These are phyloP conservation scores for Elanus axillaris DNA, from an alignment of 2,113 vertebrate species.

Conservation along the genomic window DNA sequence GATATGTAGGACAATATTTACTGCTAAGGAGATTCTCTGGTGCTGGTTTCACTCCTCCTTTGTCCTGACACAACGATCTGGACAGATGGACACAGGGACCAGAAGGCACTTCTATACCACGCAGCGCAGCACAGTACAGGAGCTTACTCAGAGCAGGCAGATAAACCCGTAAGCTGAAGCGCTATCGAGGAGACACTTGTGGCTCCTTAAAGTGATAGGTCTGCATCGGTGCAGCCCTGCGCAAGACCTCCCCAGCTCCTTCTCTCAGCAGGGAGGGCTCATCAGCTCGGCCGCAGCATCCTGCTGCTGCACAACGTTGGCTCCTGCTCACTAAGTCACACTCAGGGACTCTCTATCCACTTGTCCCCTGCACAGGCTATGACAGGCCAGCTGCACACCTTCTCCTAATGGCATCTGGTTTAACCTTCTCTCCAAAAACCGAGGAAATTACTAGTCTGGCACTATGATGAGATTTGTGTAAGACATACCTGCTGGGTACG, in stretches of 20 bases:
- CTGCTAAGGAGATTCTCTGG: background rate
- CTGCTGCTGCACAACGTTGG: background rate
- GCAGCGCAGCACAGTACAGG: fast-evolving
- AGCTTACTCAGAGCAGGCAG: background rate
- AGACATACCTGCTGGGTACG: background rate
- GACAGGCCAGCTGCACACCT: background rate
- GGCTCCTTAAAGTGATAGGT: background rate
- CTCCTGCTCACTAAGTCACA: background rate
- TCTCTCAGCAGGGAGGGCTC: background rate
- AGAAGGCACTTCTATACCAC: background rate
- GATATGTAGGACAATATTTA: background rate
- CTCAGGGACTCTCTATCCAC: background rate
- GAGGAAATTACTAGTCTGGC: background rate
- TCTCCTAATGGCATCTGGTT: background rate
- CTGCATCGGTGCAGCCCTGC: background rate
- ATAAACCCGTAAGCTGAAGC: background rate
- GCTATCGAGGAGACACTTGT: fast-evolving
- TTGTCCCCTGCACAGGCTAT: background rate
- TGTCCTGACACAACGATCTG: background rate
- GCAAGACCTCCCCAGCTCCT: background rate
- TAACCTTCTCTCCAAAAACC: background rate
- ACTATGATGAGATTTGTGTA: background rate
- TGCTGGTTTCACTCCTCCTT: background rate
- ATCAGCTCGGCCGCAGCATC: background rate
- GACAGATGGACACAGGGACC: fast-evolving